Evolutionary conservation across 2,888 invertebrate genomes (phyloP), one percentile per base, ranked within the genome.

Genomic region (Dascillus cervinus): DNA sequence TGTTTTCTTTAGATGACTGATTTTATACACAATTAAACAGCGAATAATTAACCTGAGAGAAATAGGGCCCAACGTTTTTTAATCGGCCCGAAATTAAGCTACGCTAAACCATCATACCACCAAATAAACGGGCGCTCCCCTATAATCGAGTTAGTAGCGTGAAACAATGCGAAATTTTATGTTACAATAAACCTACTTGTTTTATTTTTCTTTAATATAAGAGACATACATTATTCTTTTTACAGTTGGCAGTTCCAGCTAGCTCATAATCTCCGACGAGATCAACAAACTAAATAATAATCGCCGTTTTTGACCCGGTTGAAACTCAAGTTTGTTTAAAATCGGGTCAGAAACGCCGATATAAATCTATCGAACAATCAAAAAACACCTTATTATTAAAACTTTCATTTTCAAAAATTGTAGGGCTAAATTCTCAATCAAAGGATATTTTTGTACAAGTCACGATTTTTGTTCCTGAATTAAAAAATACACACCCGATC

Each of bases 161-260:
- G 50, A 45, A 53, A 55, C 51, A 53, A 52, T 52, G 44, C n/a
- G n/a, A n/a, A n/a, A n/a, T n/a, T n/a, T n/a, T 51, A 45, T 53
- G 52, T 55, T 58, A 51, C 50, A 58, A 56, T 49, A 47, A 58
- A 60, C 59, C 56, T 61, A 60, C 59, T 52, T 49, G 45, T 43
- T 41, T 47, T 37, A 50, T 54, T 54, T 41, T 55, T 50, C 52
- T 51, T 51, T 54, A 53, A 50, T 44, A 57, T 56, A 59, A 52
- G n/a, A n/a, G 59, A 62, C 62, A 58, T 63, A 64, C 63, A 61
- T 56, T 52, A 52, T 49, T 62, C 60, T 64, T 65, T 65, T 60
- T 64, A 64, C 62, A 63, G 58, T 60, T 65, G 65, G 65, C 65
- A 65, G 65, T 65, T 60, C 65, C 61, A 61, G 63, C 65, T 64